phyloP scores from a whole-genome alignment of 1,140 invertebrate species.

The Littorina saxatilis region DNA sequence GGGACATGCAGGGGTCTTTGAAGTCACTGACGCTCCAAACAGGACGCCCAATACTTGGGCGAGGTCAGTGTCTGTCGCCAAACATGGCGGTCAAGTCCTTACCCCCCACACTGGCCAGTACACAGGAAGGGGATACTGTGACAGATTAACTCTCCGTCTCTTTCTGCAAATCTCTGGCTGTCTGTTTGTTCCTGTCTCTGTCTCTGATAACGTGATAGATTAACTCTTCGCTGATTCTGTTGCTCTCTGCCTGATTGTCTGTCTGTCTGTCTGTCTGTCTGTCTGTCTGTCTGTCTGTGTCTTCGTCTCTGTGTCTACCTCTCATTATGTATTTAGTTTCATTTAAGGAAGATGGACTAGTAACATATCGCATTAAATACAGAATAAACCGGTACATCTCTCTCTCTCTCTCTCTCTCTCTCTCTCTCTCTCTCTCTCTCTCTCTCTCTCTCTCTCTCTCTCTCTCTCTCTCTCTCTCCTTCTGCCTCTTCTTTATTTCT shows the following conservation, averaged over 20 bases:
- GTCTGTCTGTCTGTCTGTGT: not conserved
- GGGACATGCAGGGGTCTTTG: not conserved
- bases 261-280: not conserved
- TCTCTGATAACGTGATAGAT: too few species aligned
- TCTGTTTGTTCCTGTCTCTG: too few species aligned
- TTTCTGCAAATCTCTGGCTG: not conserved
- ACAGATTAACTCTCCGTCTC: not conserved
- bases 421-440: not conserved
- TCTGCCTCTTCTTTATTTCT: not conserved
- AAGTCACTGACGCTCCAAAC: not conserved
- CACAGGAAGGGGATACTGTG: too few species aligned
- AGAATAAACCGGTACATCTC: not conserved
- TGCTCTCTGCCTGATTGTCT: not conserved
- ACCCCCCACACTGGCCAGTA: too few species aligned
- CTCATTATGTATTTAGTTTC: not conserved
- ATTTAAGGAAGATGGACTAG: too few species aligned
- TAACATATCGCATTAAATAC: too few species aligned
- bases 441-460: constrained; percentile 15
- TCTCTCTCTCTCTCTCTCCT: not conserved
- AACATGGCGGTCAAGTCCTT: not conserved
- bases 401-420: constrained; percentile 19
- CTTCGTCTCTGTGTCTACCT: too few species aligned
- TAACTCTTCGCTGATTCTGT: too few species aligned
- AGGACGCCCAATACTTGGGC: not conserved
- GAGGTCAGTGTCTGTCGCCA: not conserved